phyloP scores from a whole-genome alignment of 2,797 vertebrate species.

The Cuculus canorus region DNA sequence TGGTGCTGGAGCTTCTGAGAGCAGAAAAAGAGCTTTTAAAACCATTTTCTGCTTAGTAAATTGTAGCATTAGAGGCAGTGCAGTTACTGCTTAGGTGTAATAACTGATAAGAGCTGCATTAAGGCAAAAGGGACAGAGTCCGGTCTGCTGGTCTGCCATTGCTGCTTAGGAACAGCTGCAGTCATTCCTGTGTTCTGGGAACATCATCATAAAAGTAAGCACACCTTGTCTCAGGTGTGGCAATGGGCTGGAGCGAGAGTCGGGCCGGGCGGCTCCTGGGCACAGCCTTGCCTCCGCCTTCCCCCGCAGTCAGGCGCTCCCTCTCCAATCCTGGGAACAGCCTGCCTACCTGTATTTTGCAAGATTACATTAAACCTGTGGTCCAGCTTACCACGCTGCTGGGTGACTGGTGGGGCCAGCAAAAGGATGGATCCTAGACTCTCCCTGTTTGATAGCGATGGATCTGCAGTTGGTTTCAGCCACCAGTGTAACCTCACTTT shows the following conservation, averaged over 20 bases:
- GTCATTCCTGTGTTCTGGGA: neutral
- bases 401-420: neutral
- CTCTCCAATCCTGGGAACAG: neutral
- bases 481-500: neutral
- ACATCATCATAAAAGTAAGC: neutral
- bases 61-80: neutral
- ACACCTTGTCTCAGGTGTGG: neutral
- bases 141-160: neutral
- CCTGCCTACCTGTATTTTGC: neutral
- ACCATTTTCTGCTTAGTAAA: neutral
- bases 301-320: neutral
- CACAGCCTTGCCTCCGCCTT: accelerated
- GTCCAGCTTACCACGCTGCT: neutral
- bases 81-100: neutral
- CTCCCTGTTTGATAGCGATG: neutral
- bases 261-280: neutral
- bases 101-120: neutral
- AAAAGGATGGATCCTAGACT: neutral
- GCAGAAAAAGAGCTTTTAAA: neutral
- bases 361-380: neutral
- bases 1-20: neutral
- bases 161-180: neutral
- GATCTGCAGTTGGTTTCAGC: neutral
- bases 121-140: neutral
- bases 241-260: neutral